Evolutionary conservation across 2,797 vertebrate species (phyloP), one percentile per base, ranked within the genome.

Genomic region (Denticeps clupeoides): DNA sequence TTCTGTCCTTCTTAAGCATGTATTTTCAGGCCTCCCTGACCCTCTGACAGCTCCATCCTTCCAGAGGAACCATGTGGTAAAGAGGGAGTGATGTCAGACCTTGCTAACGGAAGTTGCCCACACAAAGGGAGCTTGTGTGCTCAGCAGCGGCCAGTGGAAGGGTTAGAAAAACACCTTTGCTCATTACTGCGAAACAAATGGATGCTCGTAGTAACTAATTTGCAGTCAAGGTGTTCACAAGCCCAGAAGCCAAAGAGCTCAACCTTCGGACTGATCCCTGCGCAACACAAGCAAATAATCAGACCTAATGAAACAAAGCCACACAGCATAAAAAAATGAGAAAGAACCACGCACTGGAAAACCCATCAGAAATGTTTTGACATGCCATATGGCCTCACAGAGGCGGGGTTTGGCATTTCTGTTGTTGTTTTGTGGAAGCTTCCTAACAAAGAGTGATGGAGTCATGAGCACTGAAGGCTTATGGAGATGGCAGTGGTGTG

Each of bases 51-150:
- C 40, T 28, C 18, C 27, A 24, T 26, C 31, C 26, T 21, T 19
- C 31, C 45, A 49, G 33, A 27, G 38, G 50, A 35, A 16, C 44
- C 19, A 28, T 33, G 47, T 16, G 40, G 31, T 9, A 23, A 21
- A 53, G 48, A 49, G 51, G 49, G 45, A 49, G 59, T 69, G 58
- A 73, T 54, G 60, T 75, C 70, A 74, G 47, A 54, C 41, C 21
- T 46, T n/a, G n/a, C n/a, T n/a, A n/a, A n/a, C 23, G 45, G n/a
- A 62, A 51, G 16, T 55, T 54, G 55, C 23, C 49, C 37, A 56
- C 64, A 68, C 54, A 64, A 64, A 57, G 57, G 23, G 48, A 60
- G 56, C 47, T 55, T 64, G 56, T 60, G 49, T 41, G 27, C 56
- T 22, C 40, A 26, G 38, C 41, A 52, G 42, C 45, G 41, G 29